Evolutionary conservation across 2,797 vertebrate genomes (phyloP).

Genomic region (Graptemys geographica): DNA sequence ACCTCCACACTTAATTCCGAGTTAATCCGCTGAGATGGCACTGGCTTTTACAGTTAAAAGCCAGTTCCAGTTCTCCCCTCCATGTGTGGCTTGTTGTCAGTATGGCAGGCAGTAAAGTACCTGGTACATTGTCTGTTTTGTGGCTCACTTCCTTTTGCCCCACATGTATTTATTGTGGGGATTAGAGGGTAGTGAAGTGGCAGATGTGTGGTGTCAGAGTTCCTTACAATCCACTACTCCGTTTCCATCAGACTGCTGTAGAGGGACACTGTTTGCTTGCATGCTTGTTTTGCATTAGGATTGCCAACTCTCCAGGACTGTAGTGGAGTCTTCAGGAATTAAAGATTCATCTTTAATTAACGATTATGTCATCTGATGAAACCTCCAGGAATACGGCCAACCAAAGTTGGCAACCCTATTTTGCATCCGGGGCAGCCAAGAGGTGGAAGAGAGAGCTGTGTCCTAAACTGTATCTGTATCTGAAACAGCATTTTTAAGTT

Average conservation of each 20-base stretch:
- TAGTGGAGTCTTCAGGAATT: too few relatives aligned
- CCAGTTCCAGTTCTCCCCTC: not conserved
- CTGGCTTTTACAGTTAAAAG: not conserved
- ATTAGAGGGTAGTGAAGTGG: slow-evolving; percentile 13
- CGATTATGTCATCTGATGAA: too few relatives aligned
- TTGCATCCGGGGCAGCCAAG: not conserved
- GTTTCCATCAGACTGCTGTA: not conserved
- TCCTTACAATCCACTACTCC: not conserved
- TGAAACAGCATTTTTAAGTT: not conserved
- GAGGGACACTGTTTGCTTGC: not conserved
- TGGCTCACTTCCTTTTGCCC: slow-evolving; percentile 9
- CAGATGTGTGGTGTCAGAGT: slow-evolving; percentile 9
- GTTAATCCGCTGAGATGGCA: not conserved
- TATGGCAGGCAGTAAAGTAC: not conserved
- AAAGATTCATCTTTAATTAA: too few relatives aligned
- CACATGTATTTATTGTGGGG: slow-evolving; percentile 7
- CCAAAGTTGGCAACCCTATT: not conserved
- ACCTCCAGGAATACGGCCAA: too few relatives aligned
- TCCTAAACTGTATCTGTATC: not conserved
- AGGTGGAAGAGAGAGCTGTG: not conserved
- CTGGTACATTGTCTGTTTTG: not conserved
- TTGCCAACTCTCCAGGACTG: too few relatives aligned
- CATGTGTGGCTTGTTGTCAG: not conserved
- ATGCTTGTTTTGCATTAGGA: not conserved
- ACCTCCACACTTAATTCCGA: not conserved